A percentile compares a stretch with the other conserved stretches of the same genome.
Evolutionary conservation across 2,888 invertebrate genomes (phyloP).

Genomic region (Philaethria dido): DNA sequence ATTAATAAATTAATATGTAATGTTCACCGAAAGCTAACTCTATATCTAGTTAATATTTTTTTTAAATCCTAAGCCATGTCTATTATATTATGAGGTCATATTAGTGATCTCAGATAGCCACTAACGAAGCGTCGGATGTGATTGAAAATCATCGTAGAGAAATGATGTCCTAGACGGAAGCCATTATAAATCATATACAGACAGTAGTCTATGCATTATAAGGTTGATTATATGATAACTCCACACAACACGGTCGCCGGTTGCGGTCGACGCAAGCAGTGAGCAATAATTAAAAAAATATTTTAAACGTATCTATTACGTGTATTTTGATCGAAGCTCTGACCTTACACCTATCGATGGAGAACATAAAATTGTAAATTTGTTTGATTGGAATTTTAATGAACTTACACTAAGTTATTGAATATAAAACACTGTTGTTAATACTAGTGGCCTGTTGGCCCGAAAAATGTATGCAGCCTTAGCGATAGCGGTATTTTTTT

Average conservation of each 20-base stretch:
- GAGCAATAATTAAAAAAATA: slow-evolving; percentile 65
- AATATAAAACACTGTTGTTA: too few relatives aligned
- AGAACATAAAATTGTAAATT: not conserved
- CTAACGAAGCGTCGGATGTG: slow-evolving; percentile 83
- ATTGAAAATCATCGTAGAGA: slow-evolving; percentile 82
- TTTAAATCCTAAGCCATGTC: not conserved
- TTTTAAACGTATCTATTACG: slow-evolving; percentile 63
- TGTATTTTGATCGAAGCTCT: slow-evolving; percentile 59
- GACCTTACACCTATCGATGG: slow-evolving; percentile 31
- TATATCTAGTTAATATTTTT: not conserved
- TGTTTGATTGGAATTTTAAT: not conserved
- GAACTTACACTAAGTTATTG: not conserved
- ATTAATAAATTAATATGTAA: not conserved
- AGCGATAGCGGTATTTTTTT: too few relatives aligned
- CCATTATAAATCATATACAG: slow-evolving; percentile 78
- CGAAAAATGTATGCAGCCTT: too few relatives aligned
- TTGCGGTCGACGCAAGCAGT: slow-evolving; percentile 25
- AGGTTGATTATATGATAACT: slow-evolving; percentile 81
- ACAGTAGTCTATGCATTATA: slow-evolving; percentile 81
- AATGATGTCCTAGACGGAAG: slow-evolving; percentile 82
- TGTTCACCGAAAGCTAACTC: too few relatives aligned
- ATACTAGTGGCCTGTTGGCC: too few relatives aligned
- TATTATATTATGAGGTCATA: slow-evolving; percentile 15
- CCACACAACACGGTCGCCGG: slow-evolving; percentile 51
- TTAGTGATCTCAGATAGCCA: slow-evolving; percentile 67